These are phyloP conservation scores for Troides helena DNA, from an alignment of 2,888 invertebrate species.

Conservation along the genomic window DNA sequence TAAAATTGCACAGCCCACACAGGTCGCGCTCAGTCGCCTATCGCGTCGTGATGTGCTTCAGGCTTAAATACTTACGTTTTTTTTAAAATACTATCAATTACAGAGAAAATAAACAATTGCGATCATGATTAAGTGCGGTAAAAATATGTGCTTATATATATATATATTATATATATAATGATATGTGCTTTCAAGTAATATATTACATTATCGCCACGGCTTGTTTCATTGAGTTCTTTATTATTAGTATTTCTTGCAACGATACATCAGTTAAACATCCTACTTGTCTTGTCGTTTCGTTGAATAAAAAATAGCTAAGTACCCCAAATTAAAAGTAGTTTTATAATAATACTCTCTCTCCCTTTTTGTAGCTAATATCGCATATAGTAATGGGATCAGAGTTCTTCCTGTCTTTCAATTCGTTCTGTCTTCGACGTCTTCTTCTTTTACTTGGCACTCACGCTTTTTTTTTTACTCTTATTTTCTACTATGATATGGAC, in stretches of 20 bases:
- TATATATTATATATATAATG: not conserved
- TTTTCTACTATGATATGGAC: too few species aligned
- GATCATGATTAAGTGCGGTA: not conserved
- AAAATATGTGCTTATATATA: not conserved
- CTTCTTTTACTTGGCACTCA: too few species aligned
- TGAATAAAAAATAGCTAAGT: too few species aligned
- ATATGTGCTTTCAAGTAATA: not conserved
- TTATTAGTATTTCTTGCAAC: not conserved
- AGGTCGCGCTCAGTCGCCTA: constrained; percentile 47
- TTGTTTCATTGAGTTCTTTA: not conserved
- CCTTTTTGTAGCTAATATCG: too few species aligned
- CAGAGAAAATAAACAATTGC: constrained; percentile 17
- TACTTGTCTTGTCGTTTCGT: too few species aligned
- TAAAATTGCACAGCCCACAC: constrained; percentile 59
- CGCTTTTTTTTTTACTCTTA: too few species aligned
- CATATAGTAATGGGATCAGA: too few species aligned
- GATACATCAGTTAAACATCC: too few species aligned
- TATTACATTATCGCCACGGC: not conserved
- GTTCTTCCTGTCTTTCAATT: too few species aligned
- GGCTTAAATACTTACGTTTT: constrained; percentile 42
- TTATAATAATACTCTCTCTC: too few species aligned
- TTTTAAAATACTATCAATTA: constrained; percentile 36
- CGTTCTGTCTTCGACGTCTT: too few species aligned
- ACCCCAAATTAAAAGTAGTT: too few species aligned
- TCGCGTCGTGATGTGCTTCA: constrained; percentile 48